These are phyloP conservation scores for Catagonus wagneri DNA, from an alignment of 2,113 vertebrate genomes.

Conservation along the genomic window DNA sequence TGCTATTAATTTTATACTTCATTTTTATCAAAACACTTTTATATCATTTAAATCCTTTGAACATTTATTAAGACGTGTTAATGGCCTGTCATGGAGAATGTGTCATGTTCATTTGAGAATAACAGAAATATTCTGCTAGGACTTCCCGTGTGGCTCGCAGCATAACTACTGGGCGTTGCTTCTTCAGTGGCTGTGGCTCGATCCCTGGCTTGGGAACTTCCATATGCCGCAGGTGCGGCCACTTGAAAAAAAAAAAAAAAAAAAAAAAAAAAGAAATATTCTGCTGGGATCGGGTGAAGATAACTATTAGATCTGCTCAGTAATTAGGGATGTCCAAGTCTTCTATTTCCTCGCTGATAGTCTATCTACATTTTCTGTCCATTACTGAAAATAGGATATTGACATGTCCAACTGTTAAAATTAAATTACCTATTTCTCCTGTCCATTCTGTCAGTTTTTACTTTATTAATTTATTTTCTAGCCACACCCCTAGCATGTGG, in stretches of 20 bases:
- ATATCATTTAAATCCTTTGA: neutral
- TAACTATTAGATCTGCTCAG: neutral
- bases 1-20: neutral
- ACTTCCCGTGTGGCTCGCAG: too few species aligned
- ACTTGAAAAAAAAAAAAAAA: too few species aligned
- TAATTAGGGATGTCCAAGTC: neutral
- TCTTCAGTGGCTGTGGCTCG: too few species aligned
- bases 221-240: too few species aligned
- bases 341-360: neutral
- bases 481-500: too few species aligned
- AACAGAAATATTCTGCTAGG: neutral
- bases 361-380: neutral
- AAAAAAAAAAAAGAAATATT: too few species aligned
- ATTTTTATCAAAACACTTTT: neutral
- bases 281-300: neutral
- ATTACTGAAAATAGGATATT: neutral
- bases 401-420: neutral
- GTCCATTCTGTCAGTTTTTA: neutral
- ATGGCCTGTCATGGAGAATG: neutral
- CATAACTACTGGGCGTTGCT: too few species aligned
- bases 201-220: too few species aligned
- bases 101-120: neutral
- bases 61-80: neutral
- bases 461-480: neutral
- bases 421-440: neutral